phyloP scores from a whole-genome alignment of 2,888 invertebrate genomes.

The Spilosoma lubricipeda region DNA sequence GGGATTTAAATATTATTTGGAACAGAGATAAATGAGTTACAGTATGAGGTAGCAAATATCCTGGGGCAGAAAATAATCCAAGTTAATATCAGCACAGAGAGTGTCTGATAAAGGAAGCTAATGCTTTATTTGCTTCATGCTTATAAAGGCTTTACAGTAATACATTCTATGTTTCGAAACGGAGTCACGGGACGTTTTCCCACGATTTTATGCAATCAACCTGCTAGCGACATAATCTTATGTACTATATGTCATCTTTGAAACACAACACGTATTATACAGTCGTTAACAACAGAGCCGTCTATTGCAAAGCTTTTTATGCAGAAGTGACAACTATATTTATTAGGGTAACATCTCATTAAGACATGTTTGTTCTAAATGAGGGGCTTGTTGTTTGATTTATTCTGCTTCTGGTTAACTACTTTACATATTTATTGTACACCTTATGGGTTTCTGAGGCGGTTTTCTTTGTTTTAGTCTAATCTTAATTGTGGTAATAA shows the following conservation, averaged over 20 bases:
- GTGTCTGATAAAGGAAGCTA: conserved; percentile 60
- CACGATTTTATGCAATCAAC: conserved; percentile 58
- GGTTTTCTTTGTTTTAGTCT: too few relatives aligned
- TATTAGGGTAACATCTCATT: conserved; percentile 8
- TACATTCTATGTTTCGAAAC: conserved; percentile 57
- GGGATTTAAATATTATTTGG: not conserved
- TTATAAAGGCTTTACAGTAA: conserved; percentile 56
- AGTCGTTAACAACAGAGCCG: conserved; percentile 9
- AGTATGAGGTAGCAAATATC: too few relatives aligned
- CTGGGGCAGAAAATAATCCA: not conserved
- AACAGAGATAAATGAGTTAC: not conserved
- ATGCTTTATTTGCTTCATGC: too few relatives aligned
- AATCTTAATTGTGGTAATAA: too few relatives aligned
- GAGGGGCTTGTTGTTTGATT: not conserved
- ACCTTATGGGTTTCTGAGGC: too few relatives aligned
- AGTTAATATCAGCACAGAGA: not conserved
- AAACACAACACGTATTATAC: conserved; percentile 22
- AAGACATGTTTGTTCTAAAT: not conserved
- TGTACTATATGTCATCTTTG: conserved; percentile 42
- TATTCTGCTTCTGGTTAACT: not conserved
- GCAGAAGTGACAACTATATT: conserved; percentile 4
- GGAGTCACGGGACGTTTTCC: conserved; percentile 50
- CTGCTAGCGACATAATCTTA: conserved; percentile 26
- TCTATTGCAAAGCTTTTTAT: conserved; percentile 11
- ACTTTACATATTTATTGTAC: too few relatives aligned